phyloP scores from a whole-genome alignment of 2,797 vertebrate species.

The Peromyscus melanophrys region DNA sequence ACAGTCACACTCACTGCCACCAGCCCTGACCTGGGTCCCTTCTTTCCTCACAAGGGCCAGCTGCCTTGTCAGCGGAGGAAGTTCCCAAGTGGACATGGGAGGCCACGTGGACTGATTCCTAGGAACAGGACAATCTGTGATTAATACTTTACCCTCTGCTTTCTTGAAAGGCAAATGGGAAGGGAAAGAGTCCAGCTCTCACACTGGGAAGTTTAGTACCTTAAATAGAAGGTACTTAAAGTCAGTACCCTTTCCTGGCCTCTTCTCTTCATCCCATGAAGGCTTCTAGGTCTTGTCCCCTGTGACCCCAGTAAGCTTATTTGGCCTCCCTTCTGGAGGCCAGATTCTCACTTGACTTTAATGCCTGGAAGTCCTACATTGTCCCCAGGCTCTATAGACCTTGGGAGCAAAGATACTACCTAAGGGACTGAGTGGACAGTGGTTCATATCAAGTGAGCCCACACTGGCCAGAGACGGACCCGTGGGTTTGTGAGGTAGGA shows the following conservation, averaged over 20 bases:
- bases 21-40: not conserved
- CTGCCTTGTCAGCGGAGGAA: not conserved
- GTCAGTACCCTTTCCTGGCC: not conserved
- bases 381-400: not conserved
- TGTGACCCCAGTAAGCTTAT: not conserved
- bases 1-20: not conserved
- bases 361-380: not conserved
- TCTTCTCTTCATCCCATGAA: not conserved
- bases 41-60: not conserved
- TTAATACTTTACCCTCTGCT: not conserved
- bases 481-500: not conserved
- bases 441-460: too few species aligned
- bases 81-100: not conserved
- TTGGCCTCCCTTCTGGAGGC: not conserved
- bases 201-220: not conserved
- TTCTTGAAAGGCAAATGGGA: not conserved
- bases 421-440: not conserved
- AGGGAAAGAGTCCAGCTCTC: not conserved
- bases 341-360: not conserved
- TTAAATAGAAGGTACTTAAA: not conserved
- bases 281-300: not conserved
- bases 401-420: not conserved
- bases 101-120: not conserved
- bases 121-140: not conserved
- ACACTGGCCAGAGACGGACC: not conserved